These are phyloP conservation scores for Ceramica pisi DNA, from an alignment of 2,888 invertebrate species.

Conservation along the genomic window DNA sequence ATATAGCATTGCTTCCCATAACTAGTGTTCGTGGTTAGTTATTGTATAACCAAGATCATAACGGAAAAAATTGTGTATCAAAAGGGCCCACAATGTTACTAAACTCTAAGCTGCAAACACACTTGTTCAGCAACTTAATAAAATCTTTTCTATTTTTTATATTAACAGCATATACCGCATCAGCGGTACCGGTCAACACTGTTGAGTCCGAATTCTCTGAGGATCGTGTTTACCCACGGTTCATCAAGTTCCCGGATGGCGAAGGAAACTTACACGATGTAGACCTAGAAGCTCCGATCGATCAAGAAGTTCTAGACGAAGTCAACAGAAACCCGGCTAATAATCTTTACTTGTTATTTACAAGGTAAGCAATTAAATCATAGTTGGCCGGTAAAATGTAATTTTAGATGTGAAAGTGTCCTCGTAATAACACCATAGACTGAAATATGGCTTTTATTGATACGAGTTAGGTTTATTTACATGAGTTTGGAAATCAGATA, in stretches of 20 bases:
- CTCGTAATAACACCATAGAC: no score
- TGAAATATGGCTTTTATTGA: background rate
- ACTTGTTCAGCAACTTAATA: background rate
- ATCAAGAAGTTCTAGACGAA: slow-evolving; percentile 69
- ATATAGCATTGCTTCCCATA: background rate
- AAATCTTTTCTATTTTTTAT: no score
- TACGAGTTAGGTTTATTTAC: no score
- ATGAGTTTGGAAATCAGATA: no score
- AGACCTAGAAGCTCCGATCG: slow-evolving; percentile 73
- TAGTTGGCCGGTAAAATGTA: background rate
- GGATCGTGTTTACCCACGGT: slow-evolving; percentile 68
- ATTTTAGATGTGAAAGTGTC: no score
- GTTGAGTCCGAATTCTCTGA: slow-evolving; percentile 45
- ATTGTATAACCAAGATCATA: background rate
- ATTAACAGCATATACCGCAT: slow-evolving; percentile 67
- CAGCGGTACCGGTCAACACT: slow-evolving; percentile 69
- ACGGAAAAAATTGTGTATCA: background rate
- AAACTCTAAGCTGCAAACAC: background rate
- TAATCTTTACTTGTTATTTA: slow-evolving; percentile 71
- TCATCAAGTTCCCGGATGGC: slow-evolving; percentile 73
- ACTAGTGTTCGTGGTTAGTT: background rate
- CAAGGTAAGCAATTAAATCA: slow-evolving; percentile 66
- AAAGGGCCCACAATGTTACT: background rate
- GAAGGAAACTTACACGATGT: slow-evolving; percentile 72
- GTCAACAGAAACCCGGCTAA: slow-evolving; percentile 73